These are phyloP conservation scores for Nasua narica DNA, from an alignment of 2,797 vertebrate genomes.

Conservation along the genomic window DNA sequence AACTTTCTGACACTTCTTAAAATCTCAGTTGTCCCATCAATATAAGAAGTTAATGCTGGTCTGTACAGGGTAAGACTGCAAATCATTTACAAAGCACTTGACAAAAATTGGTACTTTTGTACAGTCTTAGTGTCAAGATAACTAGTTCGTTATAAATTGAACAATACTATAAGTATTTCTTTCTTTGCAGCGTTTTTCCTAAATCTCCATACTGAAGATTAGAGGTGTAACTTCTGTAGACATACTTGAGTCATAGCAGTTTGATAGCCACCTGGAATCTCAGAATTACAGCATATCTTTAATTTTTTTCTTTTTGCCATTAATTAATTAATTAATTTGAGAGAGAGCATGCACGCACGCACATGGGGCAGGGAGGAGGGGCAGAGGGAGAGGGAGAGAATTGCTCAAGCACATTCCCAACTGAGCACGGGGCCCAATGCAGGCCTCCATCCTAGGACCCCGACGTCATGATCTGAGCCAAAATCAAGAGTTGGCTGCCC, in stretches of 20 bases:
- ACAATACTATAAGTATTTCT: neutral
- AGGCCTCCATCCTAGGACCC: neutral
- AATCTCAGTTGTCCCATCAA: neutral
- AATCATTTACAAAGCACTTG: neutral
- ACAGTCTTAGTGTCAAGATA: neutral
- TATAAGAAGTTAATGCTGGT: neutral
- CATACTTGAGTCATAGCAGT: neutral
- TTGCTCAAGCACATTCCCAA: neutral
- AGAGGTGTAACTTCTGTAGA: neutral
- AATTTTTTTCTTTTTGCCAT: neutral
- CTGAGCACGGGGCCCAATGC: neutral
- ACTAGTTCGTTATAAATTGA: conserved; percentile 12
- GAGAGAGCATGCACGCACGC: fast-evolving
- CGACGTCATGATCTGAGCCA: neutral
- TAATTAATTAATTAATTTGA: neutral
- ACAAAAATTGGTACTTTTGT: neutral
- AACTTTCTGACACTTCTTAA: neutral
- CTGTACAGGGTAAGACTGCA: neutral
- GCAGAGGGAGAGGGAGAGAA: neutral
- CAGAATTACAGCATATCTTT: neutral
- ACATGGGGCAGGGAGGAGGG: neutral
- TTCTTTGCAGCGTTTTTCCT: neutral
- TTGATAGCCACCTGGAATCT: neutral
- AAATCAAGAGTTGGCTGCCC: neutral
- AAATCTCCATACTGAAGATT: neutral